Percentiles rank a stretch among this genome's conserved stretches.
Conservation (phyloP, 2,797 vertebrate genomes). For the Prionace glauca region DNA sequence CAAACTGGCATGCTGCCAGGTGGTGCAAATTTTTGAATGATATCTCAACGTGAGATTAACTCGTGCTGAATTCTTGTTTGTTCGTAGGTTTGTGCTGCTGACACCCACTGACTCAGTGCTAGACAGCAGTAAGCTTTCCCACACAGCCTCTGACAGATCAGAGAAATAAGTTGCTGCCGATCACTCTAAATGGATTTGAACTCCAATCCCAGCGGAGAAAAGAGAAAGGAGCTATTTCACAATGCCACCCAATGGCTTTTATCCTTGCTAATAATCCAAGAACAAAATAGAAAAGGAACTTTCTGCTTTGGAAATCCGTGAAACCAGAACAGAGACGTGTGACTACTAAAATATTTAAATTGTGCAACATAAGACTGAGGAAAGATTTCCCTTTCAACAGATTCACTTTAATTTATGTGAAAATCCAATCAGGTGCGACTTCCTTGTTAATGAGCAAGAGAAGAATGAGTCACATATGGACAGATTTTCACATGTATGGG, state of each 20-base stretch:
- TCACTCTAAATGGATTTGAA: neutral
- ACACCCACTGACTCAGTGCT: neutral
- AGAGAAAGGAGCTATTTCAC: neutral
- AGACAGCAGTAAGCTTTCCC: neutral
- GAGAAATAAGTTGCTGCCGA: neutral
- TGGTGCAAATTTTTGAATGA: neutral
- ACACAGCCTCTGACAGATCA: neutral
- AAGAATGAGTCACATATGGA: neutral
- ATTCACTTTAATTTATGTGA: neutral
- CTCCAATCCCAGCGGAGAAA: neutral
- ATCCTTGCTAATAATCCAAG: neutral
- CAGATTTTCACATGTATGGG: neutral
- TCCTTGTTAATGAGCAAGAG: conserved; percentile 17
- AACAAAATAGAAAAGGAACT: neutral
- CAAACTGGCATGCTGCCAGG: neutral
- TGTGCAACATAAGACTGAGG: neutral
- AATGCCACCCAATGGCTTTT: neutral
- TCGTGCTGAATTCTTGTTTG: neutral
- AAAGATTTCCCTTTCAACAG: neutral
- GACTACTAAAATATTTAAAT: neutral
- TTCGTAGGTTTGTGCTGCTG: neutral
- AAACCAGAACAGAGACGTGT: neutral
- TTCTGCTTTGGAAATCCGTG: neutral
- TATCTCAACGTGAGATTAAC: neutral
- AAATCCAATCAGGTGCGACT: neutral